Base-by-base conservation (phyloP, 1,140 invertebrate species). In the Latrodectus geometricus region DNA sequence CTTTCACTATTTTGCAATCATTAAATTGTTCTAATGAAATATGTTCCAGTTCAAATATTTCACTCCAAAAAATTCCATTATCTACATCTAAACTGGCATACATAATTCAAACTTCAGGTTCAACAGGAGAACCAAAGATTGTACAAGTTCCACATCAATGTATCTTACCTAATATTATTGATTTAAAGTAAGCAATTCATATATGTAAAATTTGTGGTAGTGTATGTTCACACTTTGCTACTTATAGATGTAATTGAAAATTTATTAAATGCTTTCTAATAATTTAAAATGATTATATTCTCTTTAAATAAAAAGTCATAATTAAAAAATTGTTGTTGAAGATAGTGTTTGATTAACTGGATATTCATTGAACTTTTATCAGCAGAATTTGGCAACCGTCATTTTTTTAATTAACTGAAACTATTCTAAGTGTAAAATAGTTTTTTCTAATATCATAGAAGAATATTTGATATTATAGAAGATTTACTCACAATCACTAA, bases 101-200 rank as follows among this genome's bases (percentile, higher is more conserved):
- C 68, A 20, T 79, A 12, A 69, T 81, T 14, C 84, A 86, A 65
- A 88, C 87, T 20, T 88, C 87, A 48, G 87, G 87, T 20, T 74
- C 87, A 12, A 88, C 87, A 56, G 87, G 87, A 4, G 4, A 56
- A 56, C 87, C 87, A 48, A 88, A 88, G 66, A 56, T 88, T 54
- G 75, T 85, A 11, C 75, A 85, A 61, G 87, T 88, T 15, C 84
- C 87, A 17, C 75, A 85, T 69, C 50, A 70, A 23, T 86, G 87
- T 23, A 88, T 88, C 35, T 8, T 85, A 9, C 87, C 87, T 65
- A 88, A 88, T 72, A 80, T 88, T 66, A 9, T 88, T 56, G 83
- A 88, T 75, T 35, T 88, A 15, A 85, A 50, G 87, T 88, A 49
- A 83, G 66, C 72, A 49, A 68, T 17, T 5, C 15, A 11, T 66